Percentiles rank a stretch among this genome's conserved stretches.
Evolutionary conservation across 2,888 invertebrate genomes (phyloP).

Genomic region (Lucinisca nassula): DNA sequence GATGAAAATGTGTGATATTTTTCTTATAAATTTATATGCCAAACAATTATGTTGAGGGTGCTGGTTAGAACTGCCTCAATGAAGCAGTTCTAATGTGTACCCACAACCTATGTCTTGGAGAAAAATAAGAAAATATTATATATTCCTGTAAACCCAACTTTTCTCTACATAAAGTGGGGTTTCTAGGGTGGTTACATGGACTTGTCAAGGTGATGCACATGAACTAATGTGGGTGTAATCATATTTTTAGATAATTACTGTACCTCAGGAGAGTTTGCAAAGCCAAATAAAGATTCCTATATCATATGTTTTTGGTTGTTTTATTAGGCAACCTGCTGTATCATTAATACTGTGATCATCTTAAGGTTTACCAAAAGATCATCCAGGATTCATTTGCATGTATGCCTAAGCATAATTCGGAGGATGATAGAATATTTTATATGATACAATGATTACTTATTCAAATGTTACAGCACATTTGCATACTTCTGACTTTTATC

Average conservation of each 20-base stretch:
- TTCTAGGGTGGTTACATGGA: too few relatives aligned
- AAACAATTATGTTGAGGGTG: too few relatives aligned
- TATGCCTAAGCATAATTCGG: not conserved
- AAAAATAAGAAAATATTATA: too few relatives aligned
- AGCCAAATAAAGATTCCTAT: not conserved
- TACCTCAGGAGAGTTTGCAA: not conserved
- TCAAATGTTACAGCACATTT: not conserved
- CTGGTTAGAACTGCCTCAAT: too few relatives aligned
- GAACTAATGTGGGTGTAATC: too few relatives aligned
- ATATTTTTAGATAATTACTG: not conserved
- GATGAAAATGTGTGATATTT: too few relatives aligned
- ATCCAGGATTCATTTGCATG: not conserved
- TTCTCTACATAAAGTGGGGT: too few relatives aligned
- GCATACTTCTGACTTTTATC: conserved; percentile 2
- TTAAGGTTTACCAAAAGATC: not conserved
- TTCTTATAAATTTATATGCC: too few relatives aligned
- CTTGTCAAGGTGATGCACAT: too few relatives aligned
- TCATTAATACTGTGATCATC: not conserved
- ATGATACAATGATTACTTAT: conserved; percentile 9
- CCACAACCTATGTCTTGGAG: too few relatives aligned
- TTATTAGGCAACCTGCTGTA: not conserved
- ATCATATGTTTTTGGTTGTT: not conserved
- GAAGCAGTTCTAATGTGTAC: too few relatives aligned
- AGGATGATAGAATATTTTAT: not conserved
- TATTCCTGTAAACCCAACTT: too few relatives aligned